A percentile compares a stretch with the other conserved stretches of the same genome.
These are phyloP conservation scores for Subacronicta megacephala DNA, from an alignment of 2,888 invertebrate genomes.

Conservation along the genomic window DNA sequence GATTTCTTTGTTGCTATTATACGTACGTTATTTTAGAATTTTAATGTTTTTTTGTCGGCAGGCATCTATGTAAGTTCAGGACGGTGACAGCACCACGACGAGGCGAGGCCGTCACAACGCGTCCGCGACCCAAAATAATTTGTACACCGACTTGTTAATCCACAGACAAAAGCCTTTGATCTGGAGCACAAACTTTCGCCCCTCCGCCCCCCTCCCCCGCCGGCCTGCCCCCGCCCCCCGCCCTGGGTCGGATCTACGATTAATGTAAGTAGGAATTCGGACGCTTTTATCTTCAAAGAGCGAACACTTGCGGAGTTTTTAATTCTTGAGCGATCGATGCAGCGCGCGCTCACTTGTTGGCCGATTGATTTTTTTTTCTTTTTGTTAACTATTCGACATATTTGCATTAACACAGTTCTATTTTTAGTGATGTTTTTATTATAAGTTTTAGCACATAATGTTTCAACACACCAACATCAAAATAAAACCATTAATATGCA, in stretches of 20 bases:
- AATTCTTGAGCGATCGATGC: constrained; percentile 39
- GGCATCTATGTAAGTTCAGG: too few relatives aligned
- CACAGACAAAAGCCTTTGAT: constrained; percentile 79
- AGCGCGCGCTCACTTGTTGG: constrained; percentile 20
- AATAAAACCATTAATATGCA: too few relatives aligned
- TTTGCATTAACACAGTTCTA: neutral
- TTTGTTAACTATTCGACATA: neutral
- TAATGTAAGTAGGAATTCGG: constrained; percentile 62
- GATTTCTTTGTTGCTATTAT: too few relatives aligned
- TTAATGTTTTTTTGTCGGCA: neutral
- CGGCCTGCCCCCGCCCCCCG: neutral
- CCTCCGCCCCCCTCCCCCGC: constrained; percentile 11
- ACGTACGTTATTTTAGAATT: too few relatives aligned
- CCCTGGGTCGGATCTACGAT: constrained; percentile 37
- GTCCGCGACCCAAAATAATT: constrained; percentile 61
- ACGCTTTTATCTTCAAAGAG: constrained; percentile 68
- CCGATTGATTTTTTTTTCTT: constrained; percentile 34
- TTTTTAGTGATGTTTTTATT: too few relatives aligned
- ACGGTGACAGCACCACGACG: neutral
- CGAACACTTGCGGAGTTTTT: constrained; percentile 60
- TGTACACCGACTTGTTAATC: constrained; percentile 74
- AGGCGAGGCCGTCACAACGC: constrained; percentile 2
- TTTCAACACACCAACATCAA: too few relatives aligned
- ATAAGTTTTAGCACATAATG: too few relatives aligned
- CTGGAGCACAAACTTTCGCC: constrained; percentile 69